Percentiles rank a stretch among this genome's conserved stretches.
Conservation (phyloP, 2,888 invertebrate species). For the Microdon myrmicae region DNA sequence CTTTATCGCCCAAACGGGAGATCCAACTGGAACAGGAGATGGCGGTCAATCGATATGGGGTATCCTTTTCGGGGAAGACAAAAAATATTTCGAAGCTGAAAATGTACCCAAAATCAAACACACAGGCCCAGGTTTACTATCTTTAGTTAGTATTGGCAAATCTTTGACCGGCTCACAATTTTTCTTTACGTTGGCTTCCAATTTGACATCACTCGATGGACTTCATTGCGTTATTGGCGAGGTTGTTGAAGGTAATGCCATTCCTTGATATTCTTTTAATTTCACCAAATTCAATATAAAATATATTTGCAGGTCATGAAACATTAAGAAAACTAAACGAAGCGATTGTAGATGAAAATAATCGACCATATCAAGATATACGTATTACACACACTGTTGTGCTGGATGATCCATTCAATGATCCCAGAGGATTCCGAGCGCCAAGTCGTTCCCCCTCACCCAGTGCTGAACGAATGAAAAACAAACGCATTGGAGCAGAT, state of each 20-base stretch:
- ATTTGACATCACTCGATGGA: constrained; percentile 88
- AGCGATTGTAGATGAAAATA: constrained; percentile 87
- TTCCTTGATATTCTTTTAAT: background rate
- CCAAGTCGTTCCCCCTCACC: constrained; percentile 93
- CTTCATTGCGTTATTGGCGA: constrained; percentile 96
- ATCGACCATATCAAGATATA: constrained; percentile 94
- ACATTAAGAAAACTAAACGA: constrained; percentile 91
- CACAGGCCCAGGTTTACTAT: constrained; percentile 84
- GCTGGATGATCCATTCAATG: constrained; percentile 94
- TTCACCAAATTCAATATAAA: background rate
- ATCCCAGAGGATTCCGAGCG: constrained; percentile 79
- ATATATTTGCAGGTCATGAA: constrained; percentile 67
- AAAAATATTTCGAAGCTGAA: constrained; percentile 91
- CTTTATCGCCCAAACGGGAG: constrained; percentile 97
- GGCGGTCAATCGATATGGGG: constrained; percentile 93
- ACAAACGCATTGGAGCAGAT: constrained; percentile 90
- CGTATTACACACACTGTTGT: constrained; percentile 96
- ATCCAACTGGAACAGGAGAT: constrained; percentile 89
- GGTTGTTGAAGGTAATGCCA: constrained; percentile 81
- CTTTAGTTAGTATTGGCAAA: constrained; percentile 93
- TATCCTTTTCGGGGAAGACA: constrained; percentile 84
- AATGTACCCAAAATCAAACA: constrained; percentile 92
- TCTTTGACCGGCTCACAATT: constrained; percentile 94
- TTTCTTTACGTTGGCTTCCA: constrained; percentile 89
- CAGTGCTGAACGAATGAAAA: constrained; percentile 80